These are phyloP conservation scores for Gymnocephalus cernua DNA, from an alignment of 2,113 vertebrate species.

Conservation along the genomic window DNA sequence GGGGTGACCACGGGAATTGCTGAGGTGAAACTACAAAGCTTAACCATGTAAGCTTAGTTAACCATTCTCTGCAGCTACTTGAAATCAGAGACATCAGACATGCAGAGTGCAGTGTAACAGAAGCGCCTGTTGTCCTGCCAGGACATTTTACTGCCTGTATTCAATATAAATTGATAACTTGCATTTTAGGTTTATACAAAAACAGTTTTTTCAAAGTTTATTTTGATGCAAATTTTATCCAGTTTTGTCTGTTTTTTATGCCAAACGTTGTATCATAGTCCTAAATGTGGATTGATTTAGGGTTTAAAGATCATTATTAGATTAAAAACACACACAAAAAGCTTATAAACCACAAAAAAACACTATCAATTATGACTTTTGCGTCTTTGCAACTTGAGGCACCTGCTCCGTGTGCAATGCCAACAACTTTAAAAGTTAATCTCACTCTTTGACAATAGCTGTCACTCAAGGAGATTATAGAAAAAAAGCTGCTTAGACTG, in stretches of 20 bases:
- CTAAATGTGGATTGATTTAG: neutral
- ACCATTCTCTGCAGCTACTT: slow-evolving; percentile 6
- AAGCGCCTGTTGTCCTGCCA: slow-evolving; percentile 1
- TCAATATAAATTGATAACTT: neutral
- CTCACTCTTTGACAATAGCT: slow-evolving; percentile 79
- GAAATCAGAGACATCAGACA: slow-evolving; percentile 31
- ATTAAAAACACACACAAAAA: neutral
- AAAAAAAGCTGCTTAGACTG: slow-evolving; percentile 75
- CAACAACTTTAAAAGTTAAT: slow-evolving; percentile 72
- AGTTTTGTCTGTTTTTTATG: neutral
- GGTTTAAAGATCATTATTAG: neutral
- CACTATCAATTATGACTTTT: neutral
- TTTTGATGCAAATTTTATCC: neutral
- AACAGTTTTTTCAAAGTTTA: neutral
- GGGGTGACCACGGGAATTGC: slow-evolving; percentile 28
- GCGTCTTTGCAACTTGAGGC: neutral
- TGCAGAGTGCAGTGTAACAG: slow-evolving; percentile 32
- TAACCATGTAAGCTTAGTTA: slow-evolving; percentile 9
- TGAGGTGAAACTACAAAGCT: slow-evolving; percentile 45
- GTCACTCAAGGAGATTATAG: slow-evolving; percentile 76
- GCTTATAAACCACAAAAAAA: neutral
- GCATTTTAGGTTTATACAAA: neutral
- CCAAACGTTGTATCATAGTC: neutral
- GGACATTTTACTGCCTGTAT: neutral
- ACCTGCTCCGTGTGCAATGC: neutral